A percentile compares a stretch with the other conserved stretches of the same genome.
Conservation (phyloP, 2,888 invertebrate species). For the Caenorhabditis imperialis region DNA sequence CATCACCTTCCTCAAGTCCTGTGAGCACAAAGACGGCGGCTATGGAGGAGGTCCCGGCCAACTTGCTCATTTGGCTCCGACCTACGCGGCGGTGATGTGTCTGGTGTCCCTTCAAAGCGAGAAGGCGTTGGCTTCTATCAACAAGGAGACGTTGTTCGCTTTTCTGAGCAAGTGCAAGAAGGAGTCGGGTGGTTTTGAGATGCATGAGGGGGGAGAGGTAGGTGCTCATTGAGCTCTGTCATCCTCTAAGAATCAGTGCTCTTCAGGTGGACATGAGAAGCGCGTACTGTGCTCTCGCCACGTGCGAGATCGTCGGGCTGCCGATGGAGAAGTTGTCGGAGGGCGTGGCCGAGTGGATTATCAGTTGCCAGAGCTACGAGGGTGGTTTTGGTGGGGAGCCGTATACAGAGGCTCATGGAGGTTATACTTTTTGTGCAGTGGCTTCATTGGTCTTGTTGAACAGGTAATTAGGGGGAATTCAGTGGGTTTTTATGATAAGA, state of each 20-base stretch:
- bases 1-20: conserved; percentile 75
- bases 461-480: conserved; percentile 49
- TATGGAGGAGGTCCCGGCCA: conserved; percentile 90
- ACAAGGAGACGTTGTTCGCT: conserved; percentile 81
- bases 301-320: conserved; percentile 89
- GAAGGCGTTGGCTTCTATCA: conserved; percentile 89
- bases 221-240: too few relatives aligned
- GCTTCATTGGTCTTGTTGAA: conserved; percentile 90
- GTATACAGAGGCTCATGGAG: conserved; percentile 97
- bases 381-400: conserved; percentile 96
- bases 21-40: conserved; percentile 71
- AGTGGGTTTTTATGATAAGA: too few relatives aligned
- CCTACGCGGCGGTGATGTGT: conserved; percentile 96
- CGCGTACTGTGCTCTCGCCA: conserved; percentile 94
- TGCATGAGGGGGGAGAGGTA: conserved; percentile 91
- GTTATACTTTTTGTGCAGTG: conserved; percentile 97
- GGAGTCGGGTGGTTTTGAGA: conserved; percentile 86
- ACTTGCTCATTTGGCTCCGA: conserved; percentile 92
- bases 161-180: conserved; percentile 78
- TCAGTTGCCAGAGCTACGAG: conserved; percentile 96
- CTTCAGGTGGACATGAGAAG: conserved; percentile 80
- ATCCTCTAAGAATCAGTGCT: background rate
- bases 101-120: conserved; percentile 90
- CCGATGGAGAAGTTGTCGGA: conserved; percentile 86
- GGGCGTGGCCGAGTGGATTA: conserved; percentile 92